These are phyloP conservation scores for Byasa hedistus DNA, from an alignment of 2,888 invertebrate species.

Conservation along the genomic window DNA sequence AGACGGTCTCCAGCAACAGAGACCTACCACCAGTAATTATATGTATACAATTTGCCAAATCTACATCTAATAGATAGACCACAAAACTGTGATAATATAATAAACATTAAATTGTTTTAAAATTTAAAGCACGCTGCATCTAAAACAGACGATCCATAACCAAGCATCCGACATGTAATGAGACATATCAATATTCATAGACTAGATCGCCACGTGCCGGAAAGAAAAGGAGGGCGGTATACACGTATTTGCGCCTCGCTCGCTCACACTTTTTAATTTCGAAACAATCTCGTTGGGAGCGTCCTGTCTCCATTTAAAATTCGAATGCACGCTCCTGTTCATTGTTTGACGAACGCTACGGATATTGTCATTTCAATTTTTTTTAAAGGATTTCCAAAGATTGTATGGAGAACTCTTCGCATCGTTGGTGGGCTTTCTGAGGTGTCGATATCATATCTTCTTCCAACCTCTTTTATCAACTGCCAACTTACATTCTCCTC, in stretches of 20 bases:
- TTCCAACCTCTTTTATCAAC: no score
- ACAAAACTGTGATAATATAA: neutral
- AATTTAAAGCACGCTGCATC: constrained; percentile 28
- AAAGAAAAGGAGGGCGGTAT: constrained; percentile 39
- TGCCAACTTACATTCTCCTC: no score
- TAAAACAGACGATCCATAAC: constrained; percentile 32
- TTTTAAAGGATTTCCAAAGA: constrained; percentile 37
- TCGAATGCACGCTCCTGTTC: constrained; percentile 47
- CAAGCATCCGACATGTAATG: constrained; percentile 42
- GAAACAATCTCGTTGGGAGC: constrained; percentile 46
- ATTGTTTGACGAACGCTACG: constrained; percentile 46
- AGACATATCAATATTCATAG: constrained; percentile 52
- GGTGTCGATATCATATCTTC: neutral
- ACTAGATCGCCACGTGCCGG: constrained; percentile 48
- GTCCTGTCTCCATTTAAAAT: constrained; percentile 48
- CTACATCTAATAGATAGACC: neutral
- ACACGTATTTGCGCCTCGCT: constrained; percentile 38
- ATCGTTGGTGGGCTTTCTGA: constrained; percentile 42
- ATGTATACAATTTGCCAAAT: neutral
- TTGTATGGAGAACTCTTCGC: constrained; percentile 32
- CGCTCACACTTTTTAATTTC: constrained; percentile 48
- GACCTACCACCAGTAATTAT: no score
- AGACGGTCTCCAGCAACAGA: no score
- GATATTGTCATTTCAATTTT: constrained; percentile 48
- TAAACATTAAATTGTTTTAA: constrained; percentile 19